These are phyloP conservation scores for Pseudomyrmex sp. DNA, from an alignment of 1,140 invertebrate species.

Conservation along the genomic window DNA sequence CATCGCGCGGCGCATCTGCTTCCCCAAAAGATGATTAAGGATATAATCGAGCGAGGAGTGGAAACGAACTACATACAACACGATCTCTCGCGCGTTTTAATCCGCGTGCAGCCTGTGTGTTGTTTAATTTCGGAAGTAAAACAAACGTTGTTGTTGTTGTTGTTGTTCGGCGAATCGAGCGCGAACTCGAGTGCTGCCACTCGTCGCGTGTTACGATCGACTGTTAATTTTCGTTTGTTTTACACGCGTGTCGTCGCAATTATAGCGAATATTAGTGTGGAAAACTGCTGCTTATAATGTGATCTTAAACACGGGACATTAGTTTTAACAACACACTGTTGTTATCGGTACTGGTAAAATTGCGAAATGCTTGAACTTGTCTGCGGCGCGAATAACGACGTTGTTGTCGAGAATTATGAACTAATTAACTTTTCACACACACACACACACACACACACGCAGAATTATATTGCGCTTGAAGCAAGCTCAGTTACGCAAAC, in stretches of 20 bases:
- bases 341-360: not conserved
- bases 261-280: not conserved
- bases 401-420: conserved; percentile 54
- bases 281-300: too few relatives aligned
- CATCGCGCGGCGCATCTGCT: not conserved
- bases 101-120: too few relatives aligned
- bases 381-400: conserved; percentile 29
- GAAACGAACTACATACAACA: too few relatives aligned
- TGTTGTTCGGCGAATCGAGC: too few relatives aligned
- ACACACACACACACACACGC: too few relatives aligned
- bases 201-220: not conserved
- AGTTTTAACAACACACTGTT: conserved; percentile 5
- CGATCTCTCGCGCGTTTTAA: too few relatives aligned
- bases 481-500: conserved; percentile 37
- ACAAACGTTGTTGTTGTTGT: too few relatives aligned
- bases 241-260: too few relatives aligned
- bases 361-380: not conserved
- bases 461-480: conserved; percentile 32
- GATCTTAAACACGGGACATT: conserved; percentile 4
- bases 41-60: not conserved
- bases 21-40: not conserved
- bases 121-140: too few relatives aligned
- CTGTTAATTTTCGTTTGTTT: not conserved
- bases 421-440: conserved; percentile 39
- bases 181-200: too few relatives aligned